Conservation (phyloP, 2,888 invertebrate species). For the Hofmannophila pseudospretella region DNA sequence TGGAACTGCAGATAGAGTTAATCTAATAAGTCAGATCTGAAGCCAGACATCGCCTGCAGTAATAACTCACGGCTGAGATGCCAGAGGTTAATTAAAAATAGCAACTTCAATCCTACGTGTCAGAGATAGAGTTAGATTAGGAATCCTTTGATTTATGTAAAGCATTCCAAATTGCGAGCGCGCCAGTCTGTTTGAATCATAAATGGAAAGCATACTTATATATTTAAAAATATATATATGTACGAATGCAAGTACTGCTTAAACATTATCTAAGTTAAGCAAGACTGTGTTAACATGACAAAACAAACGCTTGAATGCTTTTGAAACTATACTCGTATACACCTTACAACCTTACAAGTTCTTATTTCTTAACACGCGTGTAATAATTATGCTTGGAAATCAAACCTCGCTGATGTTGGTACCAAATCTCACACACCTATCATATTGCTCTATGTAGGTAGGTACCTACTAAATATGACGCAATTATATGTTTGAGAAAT, state of each 20-base stretch:
- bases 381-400: conserved; percentile 42
- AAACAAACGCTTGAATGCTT: conserved; percentile 19
- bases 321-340: conserved; percentile 22
- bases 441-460: conserved; percentile 20
- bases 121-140: conserved; percentile 61
- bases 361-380: conserved; percentile 40
- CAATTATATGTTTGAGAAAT: conserved; percentile 44
- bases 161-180: conserved; percentile 30
- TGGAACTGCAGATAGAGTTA: conserved; percentile 69
- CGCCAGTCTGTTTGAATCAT: background rate
- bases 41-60: conserved; percentile 62
- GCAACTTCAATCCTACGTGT: conserved; percentile 68
- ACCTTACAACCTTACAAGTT: conserved; percentile 24
- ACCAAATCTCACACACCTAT: conserved; percentile 29
- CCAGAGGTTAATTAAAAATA: conserved; percentile 78
- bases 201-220: background rate
- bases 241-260: conserved; percentile 1
- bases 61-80: conserved; percentile 70
- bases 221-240: background rate
- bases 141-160: conserved; percentile 52
- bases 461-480: conserved; percentile 26
- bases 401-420: conserved; percentile 27
- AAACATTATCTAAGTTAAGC: conserved; percentile 17
- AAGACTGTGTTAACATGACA: conserved; percentile 17
- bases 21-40: conserved; percentile 76